Evolutionary conservation across 2,797 vertebrate species (phyloP), one percentile per base, ranked within the genome.

Genomic region (Echiichthys vipera): DNA sequence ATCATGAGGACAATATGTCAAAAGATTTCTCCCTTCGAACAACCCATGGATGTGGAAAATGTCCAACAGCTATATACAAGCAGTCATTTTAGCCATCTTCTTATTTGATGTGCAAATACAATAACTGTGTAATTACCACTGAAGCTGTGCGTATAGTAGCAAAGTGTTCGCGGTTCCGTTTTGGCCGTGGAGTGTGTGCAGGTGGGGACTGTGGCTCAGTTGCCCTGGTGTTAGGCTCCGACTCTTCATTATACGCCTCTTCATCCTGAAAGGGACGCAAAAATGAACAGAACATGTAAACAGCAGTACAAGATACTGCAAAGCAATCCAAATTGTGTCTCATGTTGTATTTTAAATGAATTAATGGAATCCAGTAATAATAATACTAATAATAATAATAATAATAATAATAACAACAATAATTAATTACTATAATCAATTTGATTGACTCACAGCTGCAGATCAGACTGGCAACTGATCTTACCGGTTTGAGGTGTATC

Each of bases 61-160:
- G 14, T 54, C 36, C 45, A 61, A 50, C 40, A 51, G 30, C 17
- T 63, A 64, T 4, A 47, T 4, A 5, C 12, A 13, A 24, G n/a
- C 5, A 46, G 2, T 43, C 29, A 49, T 24, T 65, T 78, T 11
- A 64, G 20, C 39, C 2, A 42, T 37, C 20, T 32, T 56, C 14
- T 36, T 11, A n/a, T 50, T 64, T 37, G 25, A 68, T 49, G 12
- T 62, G n/a, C 4, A 69, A 51, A 49, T 27, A 63, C 2, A 58
- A 30, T 14, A 46, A 65, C 20, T 40, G 30, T 13, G 2, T 68
- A 85, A 90, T 75, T 95, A 99, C 98, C 96, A 98, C 94, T 42
- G 98, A 99, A 15, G 96, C 98, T 76, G 98, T 99, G 89, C 98
- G 96, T 92, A 99, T 99, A 30, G 98, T 99, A 88, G 98, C 98